These are phyloP conservation scores for Nothobranchius kuhntae DNA, from an alignment of 2,113 vertebrate species.

Conservation along the genomic window DNA sequence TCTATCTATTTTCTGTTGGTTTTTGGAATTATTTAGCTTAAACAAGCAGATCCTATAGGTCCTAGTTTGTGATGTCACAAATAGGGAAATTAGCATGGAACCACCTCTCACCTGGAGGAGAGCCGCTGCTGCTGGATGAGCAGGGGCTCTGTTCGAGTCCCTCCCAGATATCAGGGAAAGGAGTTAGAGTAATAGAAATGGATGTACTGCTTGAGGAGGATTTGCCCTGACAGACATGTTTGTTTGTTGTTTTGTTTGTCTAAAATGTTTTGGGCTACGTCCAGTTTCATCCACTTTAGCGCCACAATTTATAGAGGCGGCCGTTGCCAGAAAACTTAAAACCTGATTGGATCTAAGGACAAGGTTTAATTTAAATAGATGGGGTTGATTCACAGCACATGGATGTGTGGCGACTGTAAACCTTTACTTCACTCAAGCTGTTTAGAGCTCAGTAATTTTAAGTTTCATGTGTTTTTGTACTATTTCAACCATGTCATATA, in stretches of 20 bases:
- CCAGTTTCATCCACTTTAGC: conserved; percentile 69
- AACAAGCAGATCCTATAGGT: too few species aligned
- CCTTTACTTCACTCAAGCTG: neutral
- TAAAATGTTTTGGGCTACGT: conserved; percentile 59
- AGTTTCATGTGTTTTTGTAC: too few species aligned
- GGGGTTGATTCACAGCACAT: neutral
- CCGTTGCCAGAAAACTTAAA: conserved; percentile 15
- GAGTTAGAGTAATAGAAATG: conserved; percentile 27
- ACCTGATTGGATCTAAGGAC: conserved; percentile 32
- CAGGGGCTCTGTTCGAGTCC: too few species aligned
- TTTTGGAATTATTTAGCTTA: too few species aligned
- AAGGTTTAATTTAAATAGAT: conserved; percentile 5
- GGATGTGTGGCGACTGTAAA: neutral
- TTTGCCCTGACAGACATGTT: conserved; percentile 48
- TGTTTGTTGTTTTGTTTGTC: conserved; percentile 52
- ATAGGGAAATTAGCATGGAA: too few species aligned
- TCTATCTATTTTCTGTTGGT: too few species aligned
- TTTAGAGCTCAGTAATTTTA: neutral
- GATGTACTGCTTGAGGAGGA: conserved; percentile 36
- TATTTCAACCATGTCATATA: too few species aligned
- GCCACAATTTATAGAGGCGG: conserved; percentile 38
- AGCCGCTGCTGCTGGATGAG: too few species aligned
- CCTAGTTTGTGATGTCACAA: too few species aligned
- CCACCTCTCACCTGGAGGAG: too few species aligned
- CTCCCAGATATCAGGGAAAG: conserved; percentile 1